phyloP scores from a whole-genome alignment of 1,140 invertebrate species.

The Camponotus pennsylvanicus region DNA sequence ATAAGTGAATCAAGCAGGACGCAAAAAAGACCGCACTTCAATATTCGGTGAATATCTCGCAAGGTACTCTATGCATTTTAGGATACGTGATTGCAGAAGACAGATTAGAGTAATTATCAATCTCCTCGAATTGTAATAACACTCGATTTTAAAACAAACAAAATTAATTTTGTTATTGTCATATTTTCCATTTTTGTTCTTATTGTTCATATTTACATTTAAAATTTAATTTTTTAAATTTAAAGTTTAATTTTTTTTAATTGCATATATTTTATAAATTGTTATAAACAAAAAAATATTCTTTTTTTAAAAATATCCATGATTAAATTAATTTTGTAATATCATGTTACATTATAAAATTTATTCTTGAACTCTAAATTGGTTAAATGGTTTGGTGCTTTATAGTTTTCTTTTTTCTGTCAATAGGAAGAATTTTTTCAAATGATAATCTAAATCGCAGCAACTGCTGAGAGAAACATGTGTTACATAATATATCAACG shows the following conservation, averaged over 20 bases:
- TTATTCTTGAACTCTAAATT: too few species aligned
- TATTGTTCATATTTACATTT: neutral
- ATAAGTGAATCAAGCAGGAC: neutral
- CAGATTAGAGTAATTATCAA: neutral
- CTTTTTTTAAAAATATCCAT: too few species aligned
- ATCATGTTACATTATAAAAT: too few species aligned
- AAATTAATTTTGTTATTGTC: neutral
- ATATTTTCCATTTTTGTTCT: neutral
- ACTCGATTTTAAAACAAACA: neutral
- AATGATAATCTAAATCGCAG: neutral
- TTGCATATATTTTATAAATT: neutral
- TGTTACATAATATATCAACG: neutral
- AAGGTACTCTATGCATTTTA: neutral
- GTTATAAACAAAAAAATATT: too few species aligned
- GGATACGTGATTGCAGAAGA: neutral
- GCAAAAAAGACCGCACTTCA: neutral
- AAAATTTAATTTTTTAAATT: neutral
- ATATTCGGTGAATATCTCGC: neutral
- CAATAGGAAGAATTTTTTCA: neutral
- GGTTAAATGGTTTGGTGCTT: too few species aligned
- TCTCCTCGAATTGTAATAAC: neutral
- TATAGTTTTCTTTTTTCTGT: neutral
- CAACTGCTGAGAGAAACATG: neutral
- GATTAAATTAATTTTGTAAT: too few species aligned
- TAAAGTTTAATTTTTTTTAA: neutral